Evolutionary conservation across 2,888 invertebrate genomes (phyloP), one percentile per base, ranked within the genome.

Genomic region (Carterocephalus palaemon): DNA sequence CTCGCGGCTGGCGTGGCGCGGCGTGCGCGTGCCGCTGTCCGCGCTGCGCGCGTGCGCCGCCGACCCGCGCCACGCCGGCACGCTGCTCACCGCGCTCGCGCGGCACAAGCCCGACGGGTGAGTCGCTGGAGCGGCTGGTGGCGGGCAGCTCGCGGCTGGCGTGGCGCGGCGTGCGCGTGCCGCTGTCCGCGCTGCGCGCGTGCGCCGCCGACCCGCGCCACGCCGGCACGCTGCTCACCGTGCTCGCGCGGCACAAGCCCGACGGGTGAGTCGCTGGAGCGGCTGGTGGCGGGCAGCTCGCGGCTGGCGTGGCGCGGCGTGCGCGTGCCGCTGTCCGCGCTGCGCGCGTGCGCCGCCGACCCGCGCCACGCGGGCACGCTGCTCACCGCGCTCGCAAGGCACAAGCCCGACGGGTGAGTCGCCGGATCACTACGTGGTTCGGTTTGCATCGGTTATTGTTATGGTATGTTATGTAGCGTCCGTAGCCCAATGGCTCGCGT

Each of bases 1-100:
- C 77, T 78, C 59, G 70, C 80, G 60, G 58, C 85, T 82, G 70
- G 80, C 57, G 63, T 88, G 60, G 70, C 87, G 70, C 75, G 89
- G 71, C 59, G 88, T 62, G 55, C 76, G 4, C 56, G 80, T 62
- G 70, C 71, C 73, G 70, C 90, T 60, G 65, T 77, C 66, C 1
- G 67, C 61, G 10, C 63, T 84, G 52, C 62, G 66, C 4, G 64
- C 58, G 36, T 51, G 73, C 36, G 59, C 52, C 29, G 43, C 51
- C 12, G 59, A 68, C 37, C 49, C 42, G 42, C 12, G 23, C 46
- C 54, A 46, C 40, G 31, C 40, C 16, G 22, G 31, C 22, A 40
- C 15, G 4, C 40, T 31, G 31, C 40, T 29, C 40, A 29, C 31
- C 10, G 31, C 31, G 13, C 31, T 31, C 16, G 28, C 38, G 62